phyloP scores from a whole-genome alignment of 2,113 vertebrate genomes.

The Gymnobelideus leadbeateri region DNA sequence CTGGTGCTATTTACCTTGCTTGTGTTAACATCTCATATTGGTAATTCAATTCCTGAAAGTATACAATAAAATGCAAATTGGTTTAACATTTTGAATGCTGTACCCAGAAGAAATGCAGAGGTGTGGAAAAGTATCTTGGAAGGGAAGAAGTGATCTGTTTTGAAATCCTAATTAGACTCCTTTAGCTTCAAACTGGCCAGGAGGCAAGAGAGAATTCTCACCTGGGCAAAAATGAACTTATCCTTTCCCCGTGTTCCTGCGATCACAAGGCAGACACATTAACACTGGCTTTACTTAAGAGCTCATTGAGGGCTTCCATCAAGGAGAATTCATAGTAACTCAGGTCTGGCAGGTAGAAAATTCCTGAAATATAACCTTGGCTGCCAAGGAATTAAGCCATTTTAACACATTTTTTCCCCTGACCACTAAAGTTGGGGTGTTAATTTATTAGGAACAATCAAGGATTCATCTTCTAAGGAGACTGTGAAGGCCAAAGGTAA shows the following conservation, averaged over 20 bases:
- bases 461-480: neutral
- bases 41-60: conserved; percentile 43
- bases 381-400: neutral
- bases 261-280: neutral
- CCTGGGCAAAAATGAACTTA: neutral
- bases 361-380: neutral
- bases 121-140: conserved; percentile 2
- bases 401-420: neutral
- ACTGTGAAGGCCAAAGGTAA: neutral
- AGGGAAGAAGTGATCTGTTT: neutral
- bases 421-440: neutral
- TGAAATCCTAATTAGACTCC: conserved; percentile 8
- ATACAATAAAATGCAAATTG: conserved; percentile 45
- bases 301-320: neutral
- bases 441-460: conserved; percentile 38
- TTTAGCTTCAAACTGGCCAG: neutral
- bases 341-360: neutral
- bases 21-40: conserved; percentile 48
- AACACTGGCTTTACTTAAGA: neutral
- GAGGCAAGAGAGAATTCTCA: neutral
- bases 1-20: conserved; percentile 33
- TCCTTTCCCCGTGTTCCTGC: neutral
- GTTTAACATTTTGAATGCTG: conserved; percentile 43
- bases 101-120: conserved; percentile 14
- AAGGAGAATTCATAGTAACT: neutral